phyloP scores from a whole-genome alignment of 2,797 vertebrate genomes.

The Pristis pectinata region DNA sequence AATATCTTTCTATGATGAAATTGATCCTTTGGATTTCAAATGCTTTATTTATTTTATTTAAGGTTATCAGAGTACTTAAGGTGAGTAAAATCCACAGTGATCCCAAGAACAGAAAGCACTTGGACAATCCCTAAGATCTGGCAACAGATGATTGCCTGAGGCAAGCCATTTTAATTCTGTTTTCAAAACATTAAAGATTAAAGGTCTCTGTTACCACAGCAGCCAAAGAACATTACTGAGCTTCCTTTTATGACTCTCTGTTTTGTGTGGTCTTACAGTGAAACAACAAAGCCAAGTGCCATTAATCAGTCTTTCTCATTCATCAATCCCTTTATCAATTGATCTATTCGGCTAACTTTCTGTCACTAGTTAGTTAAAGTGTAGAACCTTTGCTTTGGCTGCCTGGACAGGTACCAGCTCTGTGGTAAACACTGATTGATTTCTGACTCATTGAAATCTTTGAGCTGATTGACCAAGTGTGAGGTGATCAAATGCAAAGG shows the following conservation, averaged over 20 bases:
- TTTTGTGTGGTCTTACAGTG: slow-evolving; percentile 11
- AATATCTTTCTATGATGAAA: neutral
- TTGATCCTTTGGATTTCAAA: neutral
- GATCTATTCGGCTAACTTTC: neutral
- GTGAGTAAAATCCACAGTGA: neutral
- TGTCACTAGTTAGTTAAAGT: neutral
- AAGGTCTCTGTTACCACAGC: slow-evolving; percentile 17
- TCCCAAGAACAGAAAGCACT: neutral
- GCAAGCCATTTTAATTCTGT: slow-evolving; percentile 2
- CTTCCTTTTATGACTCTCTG: slow-evolving; percentile 7
- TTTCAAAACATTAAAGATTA: slow-evolving; percentile 29
- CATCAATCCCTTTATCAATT: neutral
- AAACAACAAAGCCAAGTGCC: neutral
- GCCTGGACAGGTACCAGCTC: too few relatives aligned
- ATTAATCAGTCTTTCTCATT: neutral
- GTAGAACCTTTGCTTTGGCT: neutral
- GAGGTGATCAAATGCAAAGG: too few relatives aligned
- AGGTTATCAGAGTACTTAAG: neutral
- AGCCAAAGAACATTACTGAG: neutral
- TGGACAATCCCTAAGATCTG: neutral
- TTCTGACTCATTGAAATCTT: too few relatives aligned
- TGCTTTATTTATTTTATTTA: neutral
- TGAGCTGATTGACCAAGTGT: too few relatives aligned
- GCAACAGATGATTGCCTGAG: neutral
- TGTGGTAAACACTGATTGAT: neutral